Conservation (phyloP, 1,140 invertebrate species). For the Drosophila oshimai region DNA sequence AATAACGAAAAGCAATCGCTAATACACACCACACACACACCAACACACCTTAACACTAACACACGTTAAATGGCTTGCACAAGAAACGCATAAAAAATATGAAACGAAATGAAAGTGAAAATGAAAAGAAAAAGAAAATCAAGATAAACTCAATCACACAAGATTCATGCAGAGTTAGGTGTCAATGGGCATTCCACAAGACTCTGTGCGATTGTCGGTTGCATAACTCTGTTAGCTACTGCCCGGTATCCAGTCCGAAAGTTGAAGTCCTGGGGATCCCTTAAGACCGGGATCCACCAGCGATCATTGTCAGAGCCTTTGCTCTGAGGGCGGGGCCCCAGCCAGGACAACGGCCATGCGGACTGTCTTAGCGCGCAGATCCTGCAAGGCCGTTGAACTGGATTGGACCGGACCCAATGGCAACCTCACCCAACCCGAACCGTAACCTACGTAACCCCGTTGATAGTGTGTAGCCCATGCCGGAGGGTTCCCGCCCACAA, state of each 20-base stretch:
- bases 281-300: not conserved
- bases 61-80: constrained; percentile 69
- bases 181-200: constrained; percentile 80
- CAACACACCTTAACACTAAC: constrained; percentile 30
- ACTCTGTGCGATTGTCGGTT: constrained; percentile 74
- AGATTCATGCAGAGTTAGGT: constrained; percentile 82
- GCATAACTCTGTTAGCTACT: constrained; percentile 81
- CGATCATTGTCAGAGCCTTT: not conserved
- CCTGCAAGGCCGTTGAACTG: constrained; percentile 61
- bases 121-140: constrained; percentile 18
- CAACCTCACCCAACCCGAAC: not conserved
- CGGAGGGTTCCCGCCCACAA: constrained; percentile 30
- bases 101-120: constrained; percentile 30
- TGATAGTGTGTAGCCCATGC: constrained; percentile 45
- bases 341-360: constrained; percentile 60
- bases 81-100: constrained; percentile 44
- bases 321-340: constrained; percentile 35
- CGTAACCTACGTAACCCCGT: not conserved
- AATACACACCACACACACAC: constrained; percentile 34
- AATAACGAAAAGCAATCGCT: constrained; percentile 52
- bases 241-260: constrained; percentile 49
- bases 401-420: constrained; percentile 29
- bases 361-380: constrained; percentile 60
- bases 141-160: constrained; percentile 44
- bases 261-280: constrained; percentile 1